Evolutionary conservation across 2,888 invertebrate genomes (phyloP), one percentile per base, ranked within the genome.

Genomic region (Aricia artaxerxes): DNA sequence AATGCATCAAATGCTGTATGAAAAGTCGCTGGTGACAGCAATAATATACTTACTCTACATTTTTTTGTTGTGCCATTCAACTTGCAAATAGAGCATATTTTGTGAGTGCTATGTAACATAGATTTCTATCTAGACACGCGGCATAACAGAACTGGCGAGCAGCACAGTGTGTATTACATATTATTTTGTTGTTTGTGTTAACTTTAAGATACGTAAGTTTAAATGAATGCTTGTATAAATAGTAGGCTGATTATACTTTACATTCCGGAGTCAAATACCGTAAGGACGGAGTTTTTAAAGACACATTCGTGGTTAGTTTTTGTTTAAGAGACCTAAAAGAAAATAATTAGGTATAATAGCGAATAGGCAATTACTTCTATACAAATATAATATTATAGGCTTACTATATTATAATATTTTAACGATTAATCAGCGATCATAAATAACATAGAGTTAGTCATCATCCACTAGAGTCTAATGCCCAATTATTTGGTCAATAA

Each of bases 401-500:
- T 44, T 44, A 44, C 5, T 57, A 16, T 16, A n/a, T 24, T 9
- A n/a, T 24, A 61, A 64, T 69, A 35, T 5, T 69, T 69, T 35
- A 24, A 69, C 16, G 64, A 64, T 64, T 69, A 35, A 69, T 69
- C 35, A 69, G 69, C 3, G 69, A 4, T 64, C 35, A 69, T 69
- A 69, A 69, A 69, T 69, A 38, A 16, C 69, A 69, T 5, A 31
- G 31, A 69, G 6, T 38, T 38, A 69, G 35, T 69, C 69, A 69
- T 16, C 69, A 13, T 69, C 69, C 69, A 35, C 69, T 69, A 69
- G 64, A 64, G 69, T 38, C 38, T 35, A 69, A 69, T 69, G 69
- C 69, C 69, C 69, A 69, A 69, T 69, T 69, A 69, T 69, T 69
- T 5, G 13, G 24, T 13, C 16, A 38, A 69, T 69, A 69, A 69